Percentiles rank a stretch among this genome's conserved stretches.
These are phyloP conservation scores for Cephalopterus ornatus DNA, from an alignment of 2,113 vertebrate species.

Conservation along the genomic window DNA sequence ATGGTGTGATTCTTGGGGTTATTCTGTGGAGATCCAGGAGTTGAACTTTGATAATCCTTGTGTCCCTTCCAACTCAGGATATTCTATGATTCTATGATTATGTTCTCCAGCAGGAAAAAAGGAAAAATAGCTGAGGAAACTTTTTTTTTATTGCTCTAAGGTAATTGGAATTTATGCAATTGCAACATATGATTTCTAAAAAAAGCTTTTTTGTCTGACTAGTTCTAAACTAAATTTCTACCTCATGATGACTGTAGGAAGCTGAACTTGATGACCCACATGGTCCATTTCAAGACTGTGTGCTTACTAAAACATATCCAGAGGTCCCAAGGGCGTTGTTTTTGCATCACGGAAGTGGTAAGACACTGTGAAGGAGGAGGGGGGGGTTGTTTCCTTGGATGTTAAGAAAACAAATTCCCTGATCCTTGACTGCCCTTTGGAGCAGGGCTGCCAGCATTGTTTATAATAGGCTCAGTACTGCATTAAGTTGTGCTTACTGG, in stretches of 20 bases:
- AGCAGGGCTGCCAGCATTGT: neutral
- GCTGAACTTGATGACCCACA: neutral
- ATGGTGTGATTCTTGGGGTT: neutral
- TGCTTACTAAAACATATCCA: neutral
- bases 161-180: no score
- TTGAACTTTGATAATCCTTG: accelerated
- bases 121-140: neutral
- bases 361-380: neutral
- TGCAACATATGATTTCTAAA: neutral
- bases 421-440: slow-evolving; percentile 23
- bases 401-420: neutral
- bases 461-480: slow-evolving; percentile 35
- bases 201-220: neutral
- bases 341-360: neutral
- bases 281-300: neutral
- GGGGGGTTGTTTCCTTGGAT: neutral
- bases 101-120: neutral
- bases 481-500: neutral
- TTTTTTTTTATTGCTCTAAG: neutral
- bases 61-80: neutral
- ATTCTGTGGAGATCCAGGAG: neutral
- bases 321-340: neutral
- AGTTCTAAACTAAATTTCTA: neutral
- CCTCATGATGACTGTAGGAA: neutral
- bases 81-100: neutral